Base-by-base conservation (phyloP, 2,113 vertebrate genomes). In the Oostethus manadensis region DNA sequence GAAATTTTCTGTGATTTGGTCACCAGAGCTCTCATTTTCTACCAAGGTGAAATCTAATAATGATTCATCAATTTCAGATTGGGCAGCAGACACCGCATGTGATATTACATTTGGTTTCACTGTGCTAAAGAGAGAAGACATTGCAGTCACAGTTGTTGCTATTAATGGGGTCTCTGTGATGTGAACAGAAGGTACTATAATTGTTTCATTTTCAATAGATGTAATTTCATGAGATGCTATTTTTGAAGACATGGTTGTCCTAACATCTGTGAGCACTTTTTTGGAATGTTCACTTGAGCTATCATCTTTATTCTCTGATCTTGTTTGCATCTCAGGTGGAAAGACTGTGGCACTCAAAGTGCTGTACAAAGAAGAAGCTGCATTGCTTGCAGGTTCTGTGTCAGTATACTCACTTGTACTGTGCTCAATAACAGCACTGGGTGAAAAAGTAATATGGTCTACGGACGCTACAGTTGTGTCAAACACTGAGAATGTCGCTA, bases 101-200 rank as follows among this genome's bases (percentile, higher is more conserved):
- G 43, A 23, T 45, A 68, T 59, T 35, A 35, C 45, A 20, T 55
- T 62, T 61, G 71, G 21, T 16, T 57, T 72, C 16, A 74, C 74
- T 56, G 79, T 70, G 72, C 62, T 74, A n/a, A 68, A 62, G 35
- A 72, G 26, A 63, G 59, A 68, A 51, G 68, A 56, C 16, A 16
- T 23, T 55, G 54, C 21, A 46, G 62, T 57, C 23, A 13, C 42
- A 62, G 53, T 42, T 64, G 50, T 46, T 54, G n/a, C 43, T 29
- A 44, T 51, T 68, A 38, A 40, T 46, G 75, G 49, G 54, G 54
- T 68, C 16, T 74, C 70, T 75, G 79, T 77, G 58, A 54, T 74
- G 17, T 60, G 68, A 6, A 72, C 10, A 10, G 66, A 71, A 67
- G 62, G 51, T 6, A 1, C 10, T 53, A 46, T 49, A 54, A 22